Conservation (phyloP, 2,797 vertebrate genomes). For the Cryptoblepharus egeriae region DNA sequence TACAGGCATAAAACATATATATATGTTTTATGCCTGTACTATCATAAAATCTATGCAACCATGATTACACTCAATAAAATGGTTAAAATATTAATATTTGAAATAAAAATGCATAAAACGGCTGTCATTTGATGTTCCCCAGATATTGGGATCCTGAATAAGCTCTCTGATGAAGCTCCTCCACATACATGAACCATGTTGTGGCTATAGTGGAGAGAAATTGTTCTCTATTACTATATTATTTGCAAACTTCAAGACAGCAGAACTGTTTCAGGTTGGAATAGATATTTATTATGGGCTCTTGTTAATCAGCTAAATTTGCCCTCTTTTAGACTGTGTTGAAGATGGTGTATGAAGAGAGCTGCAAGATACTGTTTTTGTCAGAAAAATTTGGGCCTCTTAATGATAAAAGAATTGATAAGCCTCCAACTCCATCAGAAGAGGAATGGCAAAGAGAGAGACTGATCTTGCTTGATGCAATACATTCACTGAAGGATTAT, state of each 20-base stretch:
- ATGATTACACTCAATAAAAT: too few species aligned
- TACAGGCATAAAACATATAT: too few species aligned
- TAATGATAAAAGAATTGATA: conserved; percentile 55
- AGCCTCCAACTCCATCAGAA: conserved; percentile 54
- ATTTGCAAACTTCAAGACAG: not conserved
- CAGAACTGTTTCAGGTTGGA: not conserved
- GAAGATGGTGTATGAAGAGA: conserved; percentile 91
- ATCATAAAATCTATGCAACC: too few species aligned
- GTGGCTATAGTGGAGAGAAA: not conserved
- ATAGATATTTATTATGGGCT: not conserved
- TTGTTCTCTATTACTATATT: not conserved
- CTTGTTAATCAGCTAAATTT: not conserved
- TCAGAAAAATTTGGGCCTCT: conserved; percentile 79
- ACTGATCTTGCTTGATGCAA: conserved; percentile 83
- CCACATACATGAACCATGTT: too few species aligned
- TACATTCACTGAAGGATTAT: conserved; percentile 84
- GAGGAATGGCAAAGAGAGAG: conserved; percentile 84
- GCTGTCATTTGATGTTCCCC: too few species aligned
- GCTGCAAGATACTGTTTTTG: conserved; percentile 87
- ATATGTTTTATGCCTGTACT: too few species aligned
- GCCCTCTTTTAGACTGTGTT: conserved; percentile 80
- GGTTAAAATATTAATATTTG: too few species aligned
- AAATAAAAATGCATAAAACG: too few species aligned
- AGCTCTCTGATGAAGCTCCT: too few species aligned
- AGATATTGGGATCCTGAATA: too few species aligned